Evolutionary conservation across 2,797 vertebrate genomes (phyloP).

Genomic region (Syndactyla subalaris): DNA sequence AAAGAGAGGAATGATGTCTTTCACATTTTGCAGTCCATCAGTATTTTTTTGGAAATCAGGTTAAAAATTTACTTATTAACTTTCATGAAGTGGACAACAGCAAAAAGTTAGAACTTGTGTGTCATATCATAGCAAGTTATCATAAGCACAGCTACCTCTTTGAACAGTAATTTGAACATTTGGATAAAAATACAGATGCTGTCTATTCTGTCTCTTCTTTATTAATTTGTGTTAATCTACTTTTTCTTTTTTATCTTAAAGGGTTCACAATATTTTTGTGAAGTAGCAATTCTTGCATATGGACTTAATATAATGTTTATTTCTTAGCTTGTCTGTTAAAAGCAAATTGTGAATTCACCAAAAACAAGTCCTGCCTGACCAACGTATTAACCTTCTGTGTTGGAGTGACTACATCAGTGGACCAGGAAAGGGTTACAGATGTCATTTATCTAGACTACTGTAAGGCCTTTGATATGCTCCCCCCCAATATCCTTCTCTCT

Average conservation of each 20-base stretch:
- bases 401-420: not conserved
- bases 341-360: not conserved
- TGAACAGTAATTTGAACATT: not conserved
- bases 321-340: not conserved
- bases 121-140: not conserved
- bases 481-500: not conserved
- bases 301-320: not conserved
- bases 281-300: not conserved
- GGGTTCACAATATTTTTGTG: not conserved
- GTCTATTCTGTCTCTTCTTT: not conserved
- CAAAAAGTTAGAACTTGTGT: not conserved
- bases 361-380: not conserved
- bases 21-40: not conserved
- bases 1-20: not conserved
- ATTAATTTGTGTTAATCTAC: not conserved
- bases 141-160: not conserved
- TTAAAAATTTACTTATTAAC: not conserved
- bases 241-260: not conserved
- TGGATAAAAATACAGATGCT: not conserved
- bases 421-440: not conserved
- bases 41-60: constrained; percentile 19
- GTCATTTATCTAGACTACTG: not conserved
- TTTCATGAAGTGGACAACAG: not conserved
- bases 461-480: accelerated
- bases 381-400: not conserved